Conservation (phyloP, 2,888 invertebrate genomes). For the Pelosia muscerda region DNA sequence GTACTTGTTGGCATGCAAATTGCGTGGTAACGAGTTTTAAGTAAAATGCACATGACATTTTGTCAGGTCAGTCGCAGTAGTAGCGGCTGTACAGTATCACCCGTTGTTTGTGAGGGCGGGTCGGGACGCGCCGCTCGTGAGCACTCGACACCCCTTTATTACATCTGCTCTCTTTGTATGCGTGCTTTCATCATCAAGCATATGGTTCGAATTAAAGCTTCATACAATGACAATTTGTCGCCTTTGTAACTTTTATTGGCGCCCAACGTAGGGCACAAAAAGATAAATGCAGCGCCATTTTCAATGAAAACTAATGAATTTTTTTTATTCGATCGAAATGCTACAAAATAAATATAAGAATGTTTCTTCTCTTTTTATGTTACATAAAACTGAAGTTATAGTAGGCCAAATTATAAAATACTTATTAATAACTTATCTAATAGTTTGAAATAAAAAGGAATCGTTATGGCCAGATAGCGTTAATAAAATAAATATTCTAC, state of each 20-base stretch:
- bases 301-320: conserved; percentile 21
- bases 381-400: no score
- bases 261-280: conserved; percentile 62
- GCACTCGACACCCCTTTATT: conserved; percentile 83
- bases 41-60: conserved; percentile 41
- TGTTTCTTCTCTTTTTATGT: background rate
- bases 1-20: conserved; percentile 29
- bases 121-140: conserved; percentile 58
- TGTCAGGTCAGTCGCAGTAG: conserved; percentile 38
- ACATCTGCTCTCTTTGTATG: conserved; percentile 79
- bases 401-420: no score
- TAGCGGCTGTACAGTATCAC: conserved; percentile 37
- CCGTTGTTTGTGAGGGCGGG: conserved; percentile 50
- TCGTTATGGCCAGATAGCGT: no score
- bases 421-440: no score
- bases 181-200: conserved; percentile 75
- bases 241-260: conserved; percentile 66
- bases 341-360: background rate
- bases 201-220: conserved; percentile 80
- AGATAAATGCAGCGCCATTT: conserved; percentile 36
- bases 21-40: conserved; percentile 37
- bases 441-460: background rate
- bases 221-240: conserved; percentile 69
- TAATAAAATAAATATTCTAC: no score
- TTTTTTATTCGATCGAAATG: background rate